Conservation (phyloP, 2,113 vertebrate genomes). For the Cephalophus harveyi region DNA sequence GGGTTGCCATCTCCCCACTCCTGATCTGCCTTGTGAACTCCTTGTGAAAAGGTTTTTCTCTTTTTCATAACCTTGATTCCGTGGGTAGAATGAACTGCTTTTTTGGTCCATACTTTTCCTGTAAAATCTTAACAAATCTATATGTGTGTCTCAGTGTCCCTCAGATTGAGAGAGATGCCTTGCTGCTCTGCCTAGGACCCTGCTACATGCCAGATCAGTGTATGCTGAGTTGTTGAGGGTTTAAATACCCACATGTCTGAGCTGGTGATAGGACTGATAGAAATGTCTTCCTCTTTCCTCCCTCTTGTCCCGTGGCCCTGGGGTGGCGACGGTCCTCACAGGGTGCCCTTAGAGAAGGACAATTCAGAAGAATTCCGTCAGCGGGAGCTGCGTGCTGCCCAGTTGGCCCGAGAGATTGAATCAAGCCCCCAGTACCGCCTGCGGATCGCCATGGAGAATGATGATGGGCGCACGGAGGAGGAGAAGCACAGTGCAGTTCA, state of each 20-base stretch:
- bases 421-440: conserved; percentile 90
- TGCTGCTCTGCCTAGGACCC: not conserved
- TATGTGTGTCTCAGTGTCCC: not conserved
- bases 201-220: not conserved
- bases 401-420: conserved; percentile 91
- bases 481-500: conserved; percentile 90
- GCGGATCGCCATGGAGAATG: conserved; percentile 89
- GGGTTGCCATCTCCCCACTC: not conserved
- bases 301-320: not conserved
- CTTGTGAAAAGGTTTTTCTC: not conserved
- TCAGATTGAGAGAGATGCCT: not conserved
- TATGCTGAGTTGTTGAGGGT: not conserved
- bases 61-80: not conserved
- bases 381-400: conserved; percentile 88
- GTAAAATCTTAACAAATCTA: not conserved
- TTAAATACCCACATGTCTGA: not conserved
- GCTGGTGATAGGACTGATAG: not conserved
- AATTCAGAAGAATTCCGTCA: conserved; percentile 88
- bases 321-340: conserved; percentile 50
- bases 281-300: not conserved
- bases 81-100: not conserved
- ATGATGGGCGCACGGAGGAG: conserved; percentile 89
- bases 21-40: not conserved
- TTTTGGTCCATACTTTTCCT: not conserved
- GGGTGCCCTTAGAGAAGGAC: conserved; percentile 90